Evolutionary conservation across 2,797 vertebrate species (phyloP), one percentile per base, ranked within the genome.

Genomic region (Meda fulgida): DNA sequence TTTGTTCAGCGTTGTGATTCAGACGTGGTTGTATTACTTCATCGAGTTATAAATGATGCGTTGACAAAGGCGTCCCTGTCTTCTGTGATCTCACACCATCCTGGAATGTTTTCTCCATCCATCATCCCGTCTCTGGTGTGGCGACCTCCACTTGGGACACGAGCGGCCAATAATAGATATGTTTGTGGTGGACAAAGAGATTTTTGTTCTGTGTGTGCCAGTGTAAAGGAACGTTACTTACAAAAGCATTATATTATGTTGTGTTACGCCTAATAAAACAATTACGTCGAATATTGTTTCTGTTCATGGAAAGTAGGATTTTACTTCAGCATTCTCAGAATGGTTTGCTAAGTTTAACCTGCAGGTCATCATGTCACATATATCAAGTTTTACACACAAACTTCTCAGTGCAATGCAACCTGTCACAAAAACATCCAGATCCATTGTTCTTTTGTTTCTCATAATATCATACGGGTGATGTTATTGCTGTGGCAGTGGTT

Each of bases 31-130:
- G 82, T 29, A 29, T 76, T 83, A 69, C 48, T 84, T 78, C 48
- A 84, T 70, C 8, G 36, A 58, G 73, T 55, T 31, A 77, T 84
- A 67, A 84, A 84, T 69, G 73, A 78, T 34, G 75, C 40, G 48
- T 55, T 78, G 48, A 69, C 82, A 84, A 69, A 66, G 29, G 55
- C 19, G 40, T 75, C 40, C 70, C 71, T 66, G 71, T 75, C 58
- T 53, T 31, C 23, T 76, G 36, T 78, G 51, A 81, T 88, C 69
- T 60, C 36, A 69, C 73, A 73, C 79, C 36, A 36, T 71, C 48
- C 66, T 63, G 82, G 82, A 81, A 81, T 81, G 78, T 84, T 86
- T 73, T 84, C 85, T 73, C 40, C 65, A 84, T 86, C 70, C 73
- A 63, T 87, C 75, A 70, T 55, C 76, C 43, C 13, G 46, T 78